A percentile compares a stretch with the other conserved stretches of the same genome.
phyloP scores from a whole-genome alignment of 2,797 vertebrate genomes.

The Rousettus madagascariensis region DNA sequence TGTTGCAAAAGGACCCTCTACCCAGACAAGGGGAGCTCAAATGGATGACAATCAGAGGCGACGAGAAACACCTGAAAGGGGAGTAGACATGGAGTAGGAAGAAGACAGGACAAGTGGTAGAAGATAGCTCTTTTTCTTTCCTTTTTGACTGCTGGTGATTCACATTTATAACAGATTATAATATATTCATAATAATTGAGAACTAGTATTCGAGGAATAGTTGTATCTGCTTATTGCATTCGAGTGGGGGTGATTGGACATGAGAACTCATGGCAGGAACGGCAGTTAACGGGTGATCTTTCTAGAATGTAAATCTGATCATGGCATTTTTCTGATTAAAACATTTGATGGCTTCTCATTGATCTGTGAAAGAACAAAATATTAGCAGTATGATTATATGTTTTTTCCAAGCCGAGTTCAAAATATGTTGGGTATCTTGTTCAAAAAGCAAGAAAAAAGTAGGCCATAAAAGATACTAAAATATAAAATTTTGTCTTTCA shows the following conservation, averaged over 20 bases:
- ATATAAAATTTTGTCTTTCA: neutral
- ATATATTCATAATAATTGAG: neutral
- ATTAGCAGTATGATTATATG: neutral
- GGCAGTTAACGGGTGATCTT: neutral
- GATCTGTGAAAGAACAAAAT: neutral
- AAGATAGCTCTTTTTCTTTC: slow-evolving; percentile 48
- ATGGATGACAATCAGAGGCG: neutral
- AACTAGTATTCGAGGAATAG: neutral
- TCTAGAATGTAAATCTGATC: slow-evolving; percentile 18
- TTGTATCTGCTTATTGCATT: neutral
- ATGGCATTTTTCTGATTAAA: neutral
- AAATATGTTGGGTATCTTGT: neutral
- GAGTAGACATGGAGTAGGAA: slow-evolving; percentile 49
- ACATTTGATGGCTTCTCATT: neutral
- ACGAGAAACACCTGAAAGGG: neutral
- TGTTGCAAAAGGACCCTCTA: neutral
- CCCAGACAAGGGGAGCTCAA: neutral
- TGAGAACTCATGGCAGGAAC: neutral
- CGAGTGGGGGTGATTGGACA: neutral
- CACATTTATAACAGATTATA: neutral
- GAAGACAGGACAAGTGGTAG: slow-evolving; percentile 33
- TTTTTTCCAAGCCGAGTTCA: neutral
- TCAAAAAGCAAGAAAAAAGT: neutral
- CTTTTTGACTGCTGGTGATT: slow-evolving; percentile 33
- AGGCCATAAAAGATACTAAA: neutral